Evolutionary conservation across 2,888 invertebrate genomes (phyloP), one percentile per base, ranked within the genome.

Genomic region (Hirtodrosophila duncani): DNA sequence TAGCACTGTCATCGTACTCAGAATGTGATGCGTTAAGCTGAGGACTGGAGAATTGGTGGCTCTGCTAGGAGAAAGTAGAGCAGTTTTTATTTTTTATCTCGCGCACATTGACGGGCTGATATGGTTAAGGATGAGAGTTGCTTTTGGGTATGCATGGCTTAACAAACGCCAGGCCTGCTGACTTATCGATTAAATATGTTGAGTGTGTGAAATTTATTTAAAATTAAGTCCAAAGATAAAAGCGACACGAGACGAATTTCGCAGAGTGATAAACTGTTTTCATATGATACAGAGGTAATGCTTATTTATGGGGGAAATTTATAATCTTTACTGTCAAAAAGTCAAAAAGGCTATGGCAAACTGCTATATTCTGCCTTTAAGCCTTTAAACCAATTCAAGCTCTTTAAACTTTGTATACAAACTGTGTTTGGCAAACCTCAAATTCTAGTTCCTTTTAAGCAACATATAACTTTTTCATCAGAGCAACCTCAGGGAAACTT

Each of bases 1-100:
- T 52, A 38, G 30, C 14, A 42, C 31, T 41, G 42, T 45, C 45
- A 50, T 45, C 59, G 21, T 42, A 24, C 33, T 21, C 43, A 26
- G 31, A 49, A 53, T 33, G 37, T 57, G 61, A 61, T 42, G 46
- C 51, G 57, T 44, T 67, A 71, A 71, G 72, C 80, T 67, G 56
- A 17, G 27, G 21, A 14, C 21, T 34, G 20, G 13, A 13, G 16
- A 3, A 24, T 4, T 27, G 21, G 31, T 27, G 34, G 30, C n/a
- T n/a, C n/a, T n/a, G n/a, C n/a, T n/a, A n/a, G n/a, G n/a, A n/a
- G 29, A 43, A 50, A 44, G 37, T 34, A n/a, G 16, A 10, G 3
- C 14, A 23, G 13, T 21, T 50, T 41, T 1, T 41, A 20, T 20
- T 16, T 30, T 27, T 50, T 65, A 68, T 65, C 56, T 51, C 63